phyloP scores from a whole-genome alignment of 2,797 vertebrate species.

The Petrocephalus schoutedeni region DNA sequence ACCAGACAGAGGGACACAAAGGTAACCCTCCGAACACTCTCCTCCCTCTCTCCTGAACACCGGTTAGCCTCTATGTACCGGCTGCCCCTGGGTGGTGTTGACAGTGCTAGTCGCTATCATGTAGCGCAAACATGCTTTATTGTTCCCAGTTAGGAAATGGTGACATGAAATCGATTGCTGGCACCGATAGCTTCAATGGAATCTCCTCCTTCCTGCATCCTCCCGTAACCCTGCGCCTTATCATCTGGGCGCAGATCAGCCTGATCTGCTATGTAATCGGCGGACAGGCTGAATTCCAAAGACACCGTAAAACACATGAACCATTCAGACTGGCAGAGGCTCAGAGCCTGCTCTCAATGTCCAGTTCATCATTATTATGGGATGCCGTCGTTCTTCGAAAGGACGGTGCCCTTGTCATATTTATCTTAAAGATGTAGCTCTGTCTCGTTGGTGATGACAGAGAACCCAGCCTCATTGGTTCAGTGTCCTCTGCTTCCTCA shows the following conservation, averaged over 20 bases:
- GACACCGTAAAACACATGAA: neutral
- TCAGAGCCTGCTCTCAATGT: neutral
- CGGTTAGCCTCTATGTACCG: neutral
- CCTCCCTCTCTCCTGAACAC: too few species aligned
- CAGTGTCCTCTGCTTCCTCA: neutral
- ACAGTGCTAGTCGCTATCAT: neutral
- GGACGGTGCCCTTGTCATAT: neutral
- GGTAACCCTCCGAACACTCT: slow-evolving; percentile 22
- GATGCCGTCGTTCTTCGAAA: neutral
- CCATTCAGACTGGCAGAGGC: neutral
- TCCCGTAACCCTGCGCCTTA: neutral
- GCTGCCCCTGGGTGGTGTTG: neutral
- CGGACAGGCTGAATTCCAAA: neutral
- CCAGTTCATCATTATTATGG: neutral
- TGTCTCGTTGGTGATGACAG: neutral
- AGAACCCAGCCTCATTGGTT: neutral
- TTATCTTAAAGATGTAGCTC: neutral
- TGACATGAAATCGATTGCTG: neutral
- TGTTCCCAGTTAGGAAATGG: neutral
- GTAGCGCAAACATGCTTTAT: neutral
- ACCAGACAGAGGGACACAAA: slow-evolving; percentile 42
- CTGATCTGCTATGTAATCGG: neutral
- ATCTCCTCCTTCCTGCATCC: neutral
- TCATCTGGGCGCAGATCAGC: neutral
- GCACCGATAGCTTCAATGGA: neutral